These are phyloP conservation scores for Eilema caniola DNA, from an alignment of 2,888 invertebrate species.

Conservation along the genomic window DNA sequence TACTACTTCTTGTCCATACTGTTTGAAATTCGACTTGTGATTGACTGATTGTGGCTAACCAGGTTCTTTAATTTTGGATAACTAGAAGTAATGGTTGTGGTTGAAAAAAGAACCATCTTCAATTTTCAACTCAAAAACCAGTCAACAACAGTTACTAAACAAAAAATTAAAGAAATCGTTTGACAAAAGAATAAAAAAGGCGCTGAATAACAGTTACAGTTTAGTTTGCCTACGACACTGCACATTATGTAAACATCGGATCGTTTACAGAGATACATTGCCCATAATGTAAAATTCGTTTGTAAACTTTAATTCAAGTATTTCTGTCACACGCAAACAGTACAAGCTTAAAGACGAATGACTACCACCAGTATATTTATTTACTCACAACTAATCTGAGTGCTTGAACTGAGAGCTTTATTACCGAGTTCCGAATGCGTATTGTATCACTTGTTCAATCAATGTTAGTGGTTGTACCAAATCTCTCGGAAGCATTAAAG, in stretches of 20 bases:
- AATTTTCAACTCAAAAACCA: too few relatives aligned
- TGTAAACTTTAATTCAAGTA: neutral
- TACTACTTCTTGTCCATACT: too few relatives aligned
- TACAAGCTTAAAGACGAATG: neutral
- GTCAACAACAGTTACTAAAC: too few relatives aligned
- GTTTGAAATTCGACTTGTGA: too few relatives aligned
- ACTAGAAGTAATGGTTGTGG: too few relatives aligned
- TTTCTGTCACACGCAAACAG: neutral
- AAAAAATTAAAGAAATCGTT: neutral
- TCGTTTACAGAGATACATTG: too few relatives aligned
- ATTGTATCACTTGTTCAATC: conserved; percentile 14
- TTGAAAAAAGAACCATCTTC: too few relatives aligned
- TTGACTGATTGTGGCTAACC: too few relatives aligned
- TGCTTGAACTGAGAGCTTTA: neutral
- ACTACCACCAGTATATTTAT: neutral
- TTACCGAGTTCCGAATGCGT: neutral
- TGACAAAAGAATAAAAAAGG: neutral
- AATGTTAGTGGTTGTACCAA: conserved; percentile 12
- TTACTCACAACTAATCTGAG: conserved; percentile 1
- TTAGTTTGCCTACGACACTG: too few relatives aligned
- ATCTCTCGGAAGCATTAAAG: conserved; percentile 15
- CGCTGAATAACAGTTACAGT: neutral
- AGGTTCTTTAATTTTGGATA: too few relatives aligned
- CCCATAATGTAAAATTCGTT: too few relatives aligned
- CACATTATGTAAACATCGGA: too few relatives aligned